Base-by-base conservation (phyloP, 92 coral and sea anemone genomes). In the Palythoa grandis region DNA sequence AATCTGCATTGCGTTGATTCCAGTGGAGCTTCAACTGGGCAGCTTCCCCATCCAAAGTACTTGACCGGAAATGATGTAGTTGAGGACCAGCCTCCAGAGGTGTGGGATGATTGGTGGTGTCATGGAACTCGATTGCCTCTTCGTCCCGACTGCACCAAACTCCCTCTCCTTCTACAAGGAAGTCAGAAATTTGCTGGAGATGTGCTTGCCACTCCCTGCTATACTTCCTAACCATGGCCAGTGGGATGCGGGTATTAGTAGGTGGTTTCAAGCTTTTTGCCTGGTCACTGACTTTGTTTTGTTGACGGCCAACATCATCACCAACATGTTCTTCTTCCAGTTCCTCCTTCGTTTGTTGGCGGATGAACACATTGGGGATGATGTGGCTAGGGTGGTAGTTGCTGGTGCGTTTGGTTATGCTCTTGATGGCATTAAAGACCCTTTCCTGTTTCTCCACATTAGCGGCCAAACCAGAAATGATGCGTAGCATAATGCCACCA, bases 381-480 rank as follows among this genome's bases (percentile, higher is more conserved):
- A 35, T 69, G 47, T 24, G 73, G 73, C 48, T 40, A 69, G 43
- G 52, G 47, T 77, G 69, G 79, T 90, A 90, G 71, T 90, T 90
- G 71, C 79, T 86, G 11, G 92, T 86, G 25, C 79, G 25, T 61
- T 77, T 86, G 22, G 92, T 86, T 10, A 90, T 82, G 5, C 87
- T 72, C 72, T 69, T 69, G 73, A 24, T 69, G 48, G 73, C 35
- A 69, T 69, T 69, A 25, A 69, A 69, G 73, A 69, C 74, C 87
- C 91, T 90, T 29, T 90, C 92, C 75, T 89, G 89, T 69, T 79
- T 39, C 67, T 89, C 90, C 17, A 90, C 90, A 89, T 87, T 89
- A 13, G 91, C 72, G 14, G 88, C 87, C 75, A 77, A 86, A 24
- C 92, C 94, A 47, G 89, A 91, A 35, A 88, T 79, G 20, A 91